These are phyloP conservation scores for Anguilla marmorata DNA, from an alignment of 2,797 vertebrate genomes.

Conservation along the genomic window DNA sequence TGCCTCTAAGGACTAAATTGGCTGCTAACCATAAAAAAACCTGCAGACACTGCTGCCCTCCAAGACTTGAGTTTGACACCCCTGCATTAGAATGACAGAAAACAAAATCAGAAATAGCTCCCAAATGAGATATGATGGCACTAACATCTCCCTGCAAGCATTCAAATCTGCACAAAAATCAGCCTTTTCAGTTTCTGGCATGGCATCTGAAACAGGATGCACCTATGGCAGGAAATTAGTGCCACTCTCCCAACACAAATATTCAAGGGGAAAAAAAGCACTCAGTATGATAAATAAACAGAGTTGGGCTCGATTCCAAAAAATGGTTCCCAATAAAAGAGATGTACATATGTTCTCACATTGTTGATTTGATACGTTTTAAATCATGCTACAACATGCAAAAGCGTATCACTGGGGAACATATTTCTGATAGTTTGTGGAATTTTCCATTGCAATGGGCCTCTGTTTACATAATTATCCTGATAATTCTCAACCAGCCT, in stretches of 20 bases:
- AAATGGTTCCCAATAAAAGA: conserved; percentile 25
- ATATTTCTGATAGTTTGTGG: background rate
- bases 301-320: conserved; percentile 30
- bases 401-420: background rate
- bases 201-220: background rate
- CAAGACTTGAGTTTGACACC: background rate
- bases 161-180: background rate
- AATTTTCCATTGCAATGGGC: background rate
- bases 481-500: background rate
- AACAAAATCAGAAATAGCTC: background rate
- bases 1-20: too few species aligned
- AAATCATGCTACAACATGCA: background rate
- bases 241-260: background rate
- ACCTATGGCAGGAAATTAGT: background rate
- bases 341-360: background rate
- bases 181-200: conserved; percentile 22
- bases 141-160: background rate
- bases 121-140: background rate
- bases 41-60: background rate
- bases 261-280: background rate
- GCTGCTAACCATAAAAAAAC: too few species aligned
- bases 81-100: background rate
- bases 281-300: conserved; percentile 23
- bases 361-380: background rate
- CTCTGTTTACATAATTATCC: background rate